phyloP scores from a whole-genome alignment of 2,888 invertebrate species.

The Tachina grossa region DNA sequence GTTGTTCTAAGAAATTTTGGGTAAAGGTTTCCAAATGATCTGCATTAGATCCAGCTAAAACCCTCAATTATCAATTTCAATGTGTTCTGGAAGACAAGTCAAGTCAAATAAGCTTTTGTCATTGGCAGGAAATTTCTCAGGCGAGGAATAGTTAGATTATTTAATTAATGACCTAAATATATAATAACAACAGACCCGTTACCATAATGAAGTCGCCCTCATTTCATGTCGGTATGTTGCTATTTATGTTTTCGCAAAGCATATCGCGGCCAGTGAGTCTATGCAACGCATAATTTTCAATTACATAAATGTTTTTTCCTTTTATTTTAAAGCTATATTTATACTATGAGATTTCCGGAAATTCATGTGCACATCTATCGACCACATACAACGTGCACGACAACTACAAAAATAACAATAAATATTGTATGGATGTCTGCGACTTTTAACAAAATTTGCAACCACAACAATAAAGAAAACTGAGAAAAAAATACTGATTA shows the following conservation, averaged over 20 bases:
- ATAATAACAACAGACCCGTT: too few species aligned
- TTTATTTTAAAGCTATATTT: constrained; percentile 5
- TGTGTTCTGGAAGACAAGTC: too few species aligned
- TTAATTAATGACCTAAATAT: too few species aligned
- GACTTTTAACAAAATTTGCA: not conserved
- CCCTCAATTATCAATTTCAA: too few species aligned
- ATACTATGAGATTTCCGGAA: constrained; percentile 42
- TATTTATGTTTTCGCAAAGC: not conserved
- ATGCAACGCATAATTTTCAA: constrained; percentile 1
- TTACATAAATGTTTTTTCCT: not conserved
- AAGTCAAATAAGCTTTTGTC: too few species aligned
- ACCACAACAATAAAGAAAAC: not conserved
- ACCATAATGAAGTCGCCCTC: not conserved
- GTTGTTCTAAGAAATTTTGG: too few species aligned
- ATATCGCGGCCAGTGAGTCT: not conserved
- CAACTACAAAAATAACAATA: not conserved
- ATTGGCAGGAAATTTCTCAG: too few species aligned
- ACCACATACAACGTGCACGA: constrained; percentile 43
- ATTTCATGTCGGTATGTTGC: not conserved
- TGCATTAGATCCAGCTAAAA: too few species aligned
- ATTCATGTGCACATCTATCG: constrained; percentile 24
- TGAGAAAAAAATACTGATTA: constrained; percentile 31
- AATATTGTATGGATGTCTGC: not conserved
- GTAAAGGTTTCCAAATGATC: too few species aligned
- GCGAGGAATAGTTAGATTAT: too few species aligned